Evolutionary conservation across 2,113 vertebrate species (phyloP).

Genomic region (Chionomys nivalis): DNA sequence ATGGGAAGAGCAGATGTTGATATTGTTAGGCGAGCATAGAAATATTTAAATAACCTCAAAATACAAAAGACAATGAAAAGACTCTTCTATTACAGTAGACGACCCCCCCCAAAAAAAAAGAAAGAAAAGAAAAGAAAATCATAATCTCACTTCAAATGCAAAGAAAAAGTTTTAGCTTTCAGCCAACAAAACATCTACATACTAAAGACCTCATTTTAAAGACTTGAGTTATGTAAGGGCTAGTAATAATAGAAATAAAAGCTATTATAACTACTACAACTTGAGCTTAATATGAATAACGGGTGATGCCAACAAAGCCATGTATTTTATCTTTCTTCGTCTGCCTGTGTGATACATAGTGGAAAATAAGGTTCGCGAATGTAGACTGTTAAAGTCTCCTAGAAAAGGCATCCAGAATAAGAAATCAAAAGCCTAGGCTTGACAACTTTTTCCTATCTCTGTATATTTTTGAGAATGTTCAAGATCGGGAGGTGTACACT

Average conservation of each 20-base stretch:
- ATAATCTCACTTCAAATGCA: not conserved
- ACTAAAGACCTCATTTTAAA: not conserved
- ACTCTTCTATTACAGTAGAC: not conserved
- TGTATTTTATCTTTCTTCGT: not conserved
- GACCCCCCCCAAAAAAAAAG: not conserved
- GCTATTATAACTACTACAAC: not conserved
- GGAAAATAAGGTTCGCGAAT: not conserved
- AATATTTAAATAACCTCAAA: not conserved
- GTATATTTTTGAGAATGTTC: not conserved
- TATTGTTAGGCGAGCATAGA: not conserved
- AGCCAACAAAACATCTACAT: not conserved
- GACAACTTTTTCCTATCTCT: not conserved
- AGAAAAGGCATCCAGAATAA: not conserved
- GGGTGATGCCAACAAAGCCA: not conserved
- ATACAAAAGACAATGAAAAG: not conserved
- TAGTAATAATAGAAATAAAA: constrained; percentile 14
- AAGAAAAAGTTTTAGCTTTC: not conserved
- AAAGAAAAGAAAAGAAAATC: not conserved
- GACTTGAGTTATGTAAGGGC: not conserved
- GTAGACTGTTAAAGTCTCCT: not conserved
- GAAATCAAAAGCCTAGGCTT: not conserved
- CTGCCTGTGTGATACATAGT: not conserved
- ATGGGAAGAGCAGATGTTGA: not conserved
- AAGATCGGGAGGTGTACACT: not conserved
- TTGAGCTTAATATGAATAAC: not conserved